Percentiles rank a stretch among this genome's conserved stretches.
Evolutionary conservation across 2,113 vertebrate genomes (phyloP).

Genomic region (Gopherus evgoodei): DNA sequence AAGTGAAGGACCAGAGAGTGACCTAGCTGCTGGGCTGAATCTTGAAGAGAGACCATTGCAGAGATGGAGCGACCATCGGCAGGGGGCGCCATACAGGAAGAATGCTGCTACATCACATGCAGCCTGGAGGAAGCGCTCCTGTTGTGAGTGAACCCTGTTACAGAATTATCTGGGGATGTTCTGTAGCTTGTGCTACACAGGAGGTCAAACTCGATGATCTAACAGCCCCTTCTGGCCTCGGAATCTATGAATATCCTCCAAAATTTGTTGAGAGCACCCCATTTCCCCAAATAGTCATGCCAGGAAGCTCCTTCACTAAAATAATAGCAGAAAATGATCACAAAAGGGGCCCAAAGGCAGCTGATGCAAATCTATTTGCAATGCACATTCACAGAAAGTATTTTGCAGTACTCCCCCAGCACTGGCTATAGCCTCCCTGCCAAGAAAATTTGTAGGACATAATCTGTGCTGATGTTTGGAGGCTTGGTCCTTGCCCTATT

Average conservation of each 20-base stretch:
- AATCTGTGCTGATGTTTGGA: neutral
- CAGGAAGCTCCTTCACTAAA: neutral
- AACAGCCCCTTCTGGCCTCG: neutral
- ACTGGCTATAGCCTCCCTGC: neutral
- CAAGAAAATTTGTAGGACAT: conserved; percentile 31
- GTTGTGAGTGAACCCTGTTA: neutral
- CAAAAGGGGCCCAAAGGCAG: rapidly evolving
- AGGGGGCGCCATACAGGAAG: neutral
- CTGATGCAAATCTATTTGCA: rapidly evolving
- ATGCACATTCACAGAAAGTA: neutral
- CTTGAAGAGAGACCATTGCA: neutral
- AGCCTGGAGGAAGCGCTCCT: neutral
- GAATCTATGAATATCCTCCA: neutral
- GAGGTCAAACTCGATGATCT: neutral
- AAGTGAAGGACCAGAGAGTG: neutral
- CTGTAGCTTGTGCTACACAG: neutral
- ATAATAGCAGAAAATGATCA: neutral
- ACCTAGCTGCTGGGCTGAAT: neutral
- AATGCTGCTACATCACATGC: neutral
- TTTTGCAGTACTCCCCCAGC: neutral
- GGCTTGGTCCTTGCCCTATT: conserved; percentile 21
- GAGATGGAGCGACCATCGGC: neutral
- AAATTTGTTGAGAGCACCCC: neutral
- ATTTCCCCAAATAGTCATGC: neutral
- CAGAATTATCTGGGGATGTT: neutral